Percentiles rank a stretch among this genome's conserved stretches.
phyloP scores from a whole-genome alignment of 2,797 vertebrate genomes.

The Paramormyrops hopkinsi region DNA sequence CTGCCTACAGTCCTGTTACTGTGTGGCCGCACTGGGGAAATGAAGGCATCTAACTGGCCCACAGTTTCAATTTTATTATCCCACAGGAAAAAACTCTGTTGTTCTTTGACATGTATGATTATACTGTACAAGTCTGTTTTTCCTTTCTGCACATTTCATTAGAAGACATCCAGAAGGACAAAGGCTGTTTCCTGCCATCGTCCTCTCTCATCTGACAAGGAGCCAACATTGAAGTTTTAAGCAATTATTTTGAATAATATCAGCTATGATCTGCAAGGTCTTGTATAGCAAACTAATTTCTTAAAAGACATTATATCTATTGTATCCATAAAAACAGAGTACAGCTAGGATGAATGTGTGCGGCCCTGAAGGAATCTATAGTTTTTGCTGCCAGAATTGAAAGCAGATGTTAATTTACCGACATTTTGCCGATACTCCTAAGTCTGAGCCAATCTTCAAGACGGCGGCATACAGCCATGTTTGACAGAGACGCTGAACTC shows the following conservation, averaged over 20 bases:
- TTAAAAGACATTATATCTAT: constrained; percentile 1
- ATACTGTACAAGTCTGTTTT: constrained; percentile 47
- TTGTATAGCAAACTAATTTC: constrained; percentile 42
- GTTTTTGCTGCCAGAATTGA: not conserved
- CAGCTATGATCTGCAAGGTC: constrained; percentile 63
- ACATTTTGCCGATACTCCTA: not conserved
- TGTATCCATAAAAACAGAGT: not conserved
- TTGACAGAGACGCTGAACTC: not conserved
- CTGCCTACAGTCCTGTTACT: constrained; percentile 55
- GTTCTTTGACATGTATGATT: constrained; percentile 71
- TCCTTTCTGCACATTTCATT: constrained; percentile 14
- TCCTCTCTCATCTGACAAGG: constrained; percentile 47
- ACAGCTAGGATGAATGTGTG: not conserved
- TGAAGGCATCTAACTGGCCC: constrained; percentile 57
- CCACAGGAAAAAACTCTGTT: constrained; percentile 75
- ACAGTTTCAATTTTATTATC: constrained; percentile 71
- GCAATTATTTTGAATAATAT: constrained; percentile 60
- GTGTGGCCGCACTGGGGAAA: constrained; percentile 58
- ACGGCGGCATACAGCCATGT: not conserved
- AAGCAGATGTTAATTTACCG: constrained; percentile 8
- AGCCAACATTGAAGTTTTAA: constrained; percentile 62
- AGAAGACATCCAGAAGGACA: constrained; percentile 70
- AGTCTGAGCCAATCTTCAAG: not conserved
- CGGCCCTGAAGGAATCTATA: not conserved
- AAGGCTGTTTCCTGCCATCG: constrained; percentile 55